Evolutionary conservation across 1,140 invertebrate genomes (phyloP).

Genomic region (Nomia melanderi): DNA sequence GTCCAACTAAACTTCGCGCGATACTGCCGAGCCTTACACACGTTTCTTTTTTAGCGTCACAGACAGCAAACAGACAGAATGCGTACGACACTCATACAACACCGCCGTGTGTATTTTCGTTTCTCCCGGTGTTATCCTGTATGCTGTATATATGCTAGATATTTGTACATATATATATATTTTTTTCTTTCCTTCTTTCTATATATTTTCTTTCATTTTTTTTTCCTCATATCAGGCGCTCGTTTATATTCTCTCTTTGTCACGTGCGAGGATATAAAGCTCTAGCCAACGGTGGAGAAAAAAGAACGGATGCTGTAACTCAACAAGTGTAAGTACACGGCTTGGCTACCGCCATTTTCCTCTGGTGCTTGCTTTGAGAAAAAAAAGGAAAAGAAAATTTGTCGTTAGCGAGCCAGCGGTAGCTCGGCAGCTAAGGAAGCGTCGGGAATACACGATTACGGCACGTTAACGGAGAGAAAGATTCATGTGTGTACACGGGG

Average conservation of each 20-base stretch:
- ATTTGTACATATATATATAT: too few relatives aligned
- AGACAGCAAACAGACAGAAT: neutral
- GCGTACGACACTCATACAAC: too few relatives aligned
- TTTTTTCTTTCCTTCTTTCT: neutral
- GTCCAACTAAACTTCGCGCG: slow-evolving; percentile 54
- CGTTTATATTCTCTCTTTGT: neutral
- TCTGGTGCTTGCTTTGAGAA: slow-evolving; percentile 10
- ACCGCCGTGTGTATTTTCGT: too few relatives aligned
- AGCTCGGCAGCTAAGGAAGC: slow-evolving; percentile 63
- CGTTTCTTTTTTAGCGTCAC: slow-evolving; percentile 29
- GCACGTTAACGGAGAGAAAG: slow-evolving; percentile 38
- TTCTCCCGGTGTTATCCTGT: too few relatives aligned
- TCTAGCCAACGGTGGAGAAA: slow-evolving; percentile 8
- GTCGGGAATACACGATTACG: slow-evolving; percentile 47
- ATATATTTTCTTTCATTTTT: neutral
- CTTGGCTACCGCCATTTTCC: neutral
- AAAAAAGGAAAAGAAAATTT: too few relatives aligned
- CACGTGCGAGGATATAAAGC: slow-evolving; percentile 8
- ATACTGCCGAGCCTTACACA: slow-evolving; percentile 67
- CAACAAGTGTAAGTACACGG: slow-evolving; percentile 11
- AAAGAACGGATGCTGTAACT: slow-evolving; percentile 22
- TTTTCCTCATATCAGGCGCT: neutral
- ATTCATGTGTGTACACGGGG: too few relatives aligned
- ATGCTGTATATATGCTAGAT: too few relatives aligned
- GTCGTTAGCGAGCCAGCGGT: slow-evolving; percentile 48